A percentile compares a stretch with the other conserved stretches of the same genome.
phyloP scores from a whole-genome alignment of 2,888 invertebrate genomes.

The Apamea epomidion region DNA sequence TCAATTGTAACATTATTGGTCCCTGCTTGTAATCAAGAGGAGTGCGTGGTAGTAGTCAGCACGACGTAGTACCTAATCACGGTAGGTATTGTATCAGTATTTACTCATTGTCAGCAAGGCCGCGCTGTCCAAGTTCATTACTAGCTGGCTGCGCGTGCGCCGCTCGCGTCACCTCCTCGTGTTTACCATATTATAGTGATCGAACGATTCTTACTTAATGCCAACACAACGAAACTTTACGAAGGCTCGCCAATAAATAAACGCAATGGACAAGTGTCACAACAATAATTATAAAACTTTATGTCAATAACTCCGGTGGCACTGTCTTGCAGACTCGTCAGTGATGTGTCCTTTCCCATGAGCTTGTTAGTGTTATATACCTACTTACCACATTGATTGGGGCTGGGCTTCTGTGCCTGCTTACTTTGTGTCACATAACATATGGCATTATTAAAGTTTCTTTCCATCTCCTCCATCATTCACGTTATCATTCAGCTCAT shows the following conservation, averaged over 20 bases:
- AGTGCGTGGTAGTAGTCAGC: background rate
- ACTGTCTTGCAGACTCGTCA: background rate
- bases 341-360: background rate
- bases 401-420: background rate
- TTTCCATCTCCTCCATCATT: background rate
- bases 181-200: conserved; percentile 33
- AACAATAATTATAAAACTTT: background rate
- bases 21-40: conserved; percentile 9
- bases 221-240: background rate
- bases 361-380: background rate
- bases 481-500: conserved; percentile 19
- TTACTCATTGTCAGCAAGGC: conserved; percentile 32
- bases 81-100: background rate
- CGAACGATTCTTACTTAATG: conserved; percentile 5
- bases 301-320: background rate
- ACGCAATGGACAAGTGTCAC: background rate
- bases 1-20: background rate
- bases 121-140: conserved; percentile 51
- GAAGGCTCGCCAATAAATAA: background rate
- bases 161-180: conserved; percentile 19
- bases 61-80: background rate
- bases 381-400: background rate
- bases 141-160: conserved; percentile 37
- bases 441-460: conserved; percentile 1
- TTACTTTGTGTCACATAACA: background rate